Evolutionary conservation across 2,888 invertebrate genomes (phyloP).

Genomic region (Temnothorax ravouxi): DNA sequence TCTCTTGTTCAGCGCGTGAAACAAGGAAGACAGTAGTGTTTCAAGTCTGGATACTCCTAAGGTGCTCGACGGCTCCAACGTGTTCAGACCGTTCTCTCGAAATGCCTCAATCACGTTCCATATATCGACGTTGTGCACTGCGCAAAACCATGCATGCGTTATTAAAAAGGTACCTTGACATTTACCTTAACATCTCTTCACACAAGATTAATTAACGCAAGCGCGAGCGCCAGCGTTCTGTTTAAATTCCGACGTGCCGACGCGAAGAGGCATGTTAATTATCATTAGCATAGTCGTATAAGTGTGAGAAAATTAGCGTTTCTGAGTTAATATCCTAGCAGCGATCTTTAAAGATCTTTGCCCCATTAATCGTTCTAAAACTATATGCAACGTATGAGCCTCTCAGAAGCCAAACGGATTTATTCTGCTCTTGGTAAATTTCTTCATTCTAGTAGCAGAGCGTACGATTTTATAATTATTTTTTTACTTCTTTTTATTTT

Average conservation of each 20-base stretch:
- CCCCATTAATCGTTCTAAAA: not conserved
- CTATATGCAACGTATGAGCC: not conserved
- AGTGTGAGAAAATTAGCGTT: conserved; percentile 29
- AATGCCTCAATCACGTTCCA: conserved; percentile 99
- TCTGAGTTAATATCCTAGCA: not conserved
- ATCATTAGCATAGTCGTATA: not conserved
- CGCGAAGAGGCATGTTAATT: not conserved
- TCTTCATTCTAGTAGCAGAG: not conserved
- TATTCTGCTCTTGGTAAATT: not conserved
- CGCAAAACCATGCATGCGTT: conserved; percentile 79
- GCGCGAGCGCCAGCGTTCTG: not conserved
- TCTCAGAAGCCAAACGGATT: not conserved
- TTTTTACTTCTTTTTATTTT: not conserved
- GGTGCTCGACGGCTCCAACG: conserved; percentile 95
- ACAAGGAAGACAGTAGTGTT: conserved; percentile 96
- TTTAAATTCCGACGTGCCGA: not conserved
- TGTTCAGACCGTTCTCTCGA: conserved; percentile 98
- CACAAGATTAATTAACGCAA: conserved; percentile 1
- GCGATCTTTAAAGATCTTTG: not conserved
- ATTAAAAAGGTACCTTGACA: conserved; percentile 31
- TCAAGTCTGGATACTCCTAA: conserved; percentile 96
- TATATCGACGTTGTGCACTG: conserved; percentile 98
- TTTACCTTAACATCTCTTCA: not conserved
- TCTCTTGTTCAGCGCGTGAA: conserved; percentile 97
- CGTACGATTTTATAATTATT: not conserved